Percentiles rank a stretch among this genome's conserved stretches.
Evolutionary conservation across 2,113 vertebrate species (phyloP).

Genomic region (Cricetomys ansorgei): DNA sequence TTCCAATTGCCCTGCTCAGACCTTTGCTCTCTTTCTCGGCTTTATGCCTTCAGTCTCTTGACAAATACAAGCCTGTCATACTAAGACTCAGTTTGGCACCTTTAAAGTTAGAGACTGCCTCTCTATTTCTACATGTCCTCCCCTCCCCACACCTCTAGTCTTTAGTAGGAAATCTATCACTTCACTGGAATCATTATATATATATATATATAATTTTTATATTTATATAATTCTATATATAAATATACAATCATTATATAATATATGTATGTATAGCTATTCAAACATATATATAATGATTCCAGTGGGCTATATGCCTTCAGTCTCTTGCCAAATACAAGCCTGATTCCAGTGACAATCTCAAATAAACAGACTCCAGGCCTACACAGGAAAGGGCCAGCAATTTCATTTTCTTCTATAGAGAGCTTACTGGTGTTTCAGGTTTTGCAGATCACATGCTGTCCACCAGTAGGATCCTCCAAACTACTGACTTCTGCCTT

Average conservation of each 20-base stretch:
- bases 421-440: neutral
- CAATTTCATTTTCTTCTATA: neutral
- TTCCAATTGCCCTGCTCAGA: neutral
- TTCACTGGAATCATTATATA: no score
- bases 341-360: neutral
- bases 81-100: neutral
- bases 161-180: neutral
- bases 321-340: no score
- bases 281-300: no score
- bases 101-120: neutral
- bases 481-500: neutral
- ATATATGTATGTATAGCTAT: no score
- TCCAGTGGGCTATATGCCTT: no score
- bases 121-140: neutral
- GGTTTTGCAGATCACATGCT: neutral
- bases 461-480: neutral
- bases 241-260: no score
- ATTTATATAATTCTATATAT: no score
- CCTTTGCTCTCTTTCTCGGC: neutral
- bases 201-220: no score
- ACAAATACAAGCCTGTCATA: neutral
- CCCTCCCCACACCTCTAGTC: neutral
- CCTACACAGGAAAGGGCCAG: neutral
- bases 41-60: neutral
- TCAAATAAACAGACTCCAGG: neutral